These are phyloP conservation scores for Notodonta dromedarius DNA, from an alignment of 2,888 invertebrate genomes.

Conservation along the genomic window DNA sequence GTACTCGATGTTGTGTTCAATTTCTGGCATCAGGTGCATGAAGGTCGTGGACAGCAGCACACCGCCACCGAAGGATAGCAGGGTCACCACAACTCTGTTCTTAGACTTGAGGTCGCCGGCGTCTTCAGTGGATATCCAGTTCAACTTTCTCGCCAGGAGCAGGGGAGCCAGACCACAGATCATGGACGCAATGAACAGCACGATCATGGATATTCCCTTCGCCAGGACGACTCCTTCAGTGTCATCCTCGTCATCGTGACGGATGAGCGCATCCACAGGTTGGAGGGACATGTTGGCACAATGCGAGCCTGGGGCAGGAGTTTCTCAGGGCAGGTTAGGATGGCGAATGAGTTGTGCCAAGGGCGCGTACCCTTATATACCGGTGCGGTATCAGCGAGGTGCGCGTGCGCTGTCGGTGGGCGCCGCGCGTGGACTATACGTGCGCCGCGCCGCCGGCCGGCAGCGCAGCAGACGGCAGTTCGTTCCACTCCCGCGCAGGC, in stretches of 20 bases:
- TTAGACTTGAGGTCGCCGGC: conserved; percentile 77
- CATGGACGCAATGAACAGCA: conserved; percentile 90
- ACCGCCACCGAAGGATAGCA: conserved; percentile 93
- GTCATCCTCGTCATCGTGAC: conserved; percentile 53
- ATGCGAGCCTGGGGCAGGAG: conserved; percentile 16
- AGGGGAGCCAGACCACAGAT: conserved; percentile 90
- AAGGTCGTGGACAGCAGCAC: conserved; percentile 93
- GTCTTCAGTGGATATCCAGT: conserved; percentile 81
- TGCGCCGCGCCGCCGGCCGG: conserved; percentile 42
- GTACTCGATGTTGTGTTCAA: conserved; percentile 87
- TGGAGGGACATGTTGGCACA: conserved; percentile 46
- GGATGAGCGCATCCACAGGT: conserved; percentile 40
- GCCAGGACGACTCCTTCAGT: conserved; percentile 85
- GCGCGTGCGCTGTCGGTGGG: conserved; percentile 72
- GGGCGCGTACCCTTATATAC: conserved; percentile 69
- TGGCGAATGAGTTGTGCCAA: conserved; percentile 48
- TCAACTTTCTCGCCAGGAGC: conserved; percentile 86
- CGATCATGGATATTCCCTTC: conserved; percentile 91
- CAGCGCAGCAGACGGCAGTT: conserved; percentile 42
- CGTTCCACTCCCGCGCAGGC: conserved; percentile 69
- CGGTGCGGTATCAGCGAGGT: conserved; percentile 55
- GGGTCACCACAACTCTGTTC: conserved; percentile 81
- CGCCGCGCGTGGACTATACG: conserved; percentile 68
- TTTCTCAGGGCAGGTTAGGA: conserved; percentile 24
- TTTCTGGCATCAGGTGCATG: conserved; percentile 92